phyloP scores from a whole-genome alignment of 2,888 invertebrate species.

The Amblyteles armatorius region DNA sequence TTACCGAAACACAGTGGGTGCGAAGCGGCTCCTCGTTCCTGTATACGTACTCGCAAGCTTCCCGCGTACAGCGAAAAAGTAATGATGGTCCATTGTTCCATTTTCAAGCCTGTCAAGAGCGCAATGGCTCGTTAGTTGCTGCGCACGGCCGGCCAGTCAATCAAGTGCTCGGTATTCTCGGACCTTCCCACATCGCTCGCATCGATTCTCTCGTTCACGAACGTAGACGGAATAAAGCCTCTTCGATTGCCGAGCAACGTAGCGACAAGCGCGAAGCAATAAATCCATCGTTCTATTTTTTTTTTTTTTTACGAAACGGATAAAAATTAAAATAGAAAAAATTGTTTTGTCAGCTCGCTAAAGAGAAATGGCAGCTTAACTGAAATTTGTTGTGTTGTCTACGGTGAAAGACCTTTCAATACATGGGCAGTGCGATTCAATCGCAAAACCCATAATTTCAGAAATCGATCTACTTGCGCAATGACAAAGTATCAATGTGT shows the following conservation, averaged over 20 bases:
- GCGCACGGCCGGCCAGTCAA: constrained; percentile 59
- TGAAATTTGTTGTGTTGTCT: background rate
- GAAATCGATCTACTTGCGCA: background rate
- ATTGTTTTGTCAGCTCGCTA: background rate
- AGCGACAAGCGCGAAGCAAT: constrained; percentile 36
- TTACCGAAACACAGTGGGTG: constrained; percentile 52
- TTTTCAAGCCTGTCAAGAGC: constrained; percentile 64
- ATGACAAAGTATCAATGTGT: background rate
- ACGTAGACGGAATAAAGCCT: constrained; percentile 58
- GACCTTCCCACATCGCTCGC: constrained; percentile 38
- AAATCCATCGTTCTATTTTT: constrained; percentile 41
- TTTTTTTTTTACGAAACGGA: background rate
- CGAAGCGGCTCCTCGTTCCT: constrained; percentile 35
- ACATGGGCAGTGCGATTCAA: background rate
- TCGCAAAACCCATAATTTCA: background rate
- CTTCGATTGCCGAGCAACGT: constrained; percentile 51
- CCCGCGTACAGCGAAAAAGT: constrained; percentile 43
- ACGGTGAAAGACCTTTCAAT: background rate
- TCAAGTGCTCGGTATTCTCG: constrained; percentile 61
- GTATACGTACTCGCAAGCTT: constrained; percentile 30
- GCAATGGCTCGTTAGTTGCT: constrained; percentile 66
- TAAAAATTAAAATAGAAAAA: constrained; percentile 4
- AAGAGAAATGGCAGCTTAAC: background rate
- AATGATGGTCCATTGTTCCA: constrained; percentile 64
- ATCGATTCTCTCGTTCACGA: constrained; percentile 35